Base-by-base conservation (phyloP, 2,797 vertebrate genomes). In the Ctenopoma kingsleyae region DNA sequence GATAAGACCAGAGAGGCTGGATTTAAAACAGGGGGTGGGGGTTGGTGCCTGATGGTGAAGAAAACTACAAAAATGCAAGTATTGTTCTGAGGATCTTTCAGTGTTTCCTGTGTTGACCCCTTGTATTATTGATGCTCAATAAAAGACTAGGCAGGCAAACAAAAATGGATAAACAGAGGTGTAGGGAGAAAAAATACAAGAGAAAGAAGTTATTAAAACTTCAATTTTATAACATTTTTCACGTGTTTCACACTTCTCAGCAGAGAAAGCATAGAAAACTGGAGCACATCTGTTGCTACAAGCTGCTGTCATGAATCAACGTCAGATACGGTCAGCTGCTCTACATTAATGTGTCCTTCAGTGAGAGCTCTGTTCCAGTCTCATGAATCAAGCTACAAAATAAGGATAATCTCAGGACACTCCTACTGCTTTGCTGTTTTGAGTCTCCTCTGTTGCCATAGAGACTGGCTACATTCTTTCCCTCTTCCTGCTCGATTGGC, bases 401-500 rank as follows among this genome's bases (percentile, higher is more conserved):
- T 32, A 61, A 77, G 67, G 66, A 40, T 32, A 23, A 46, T 67
- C 74, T 56, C 32, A 61, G 78, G 79, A 83, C 73, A 27, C 75
- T 81, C 70, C 66, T 36, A 62, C 64, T 70, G 78, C 69, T 67
- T 41, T 6, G 66, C 70, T 85, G 82, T 85, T 81, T 85, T 72
- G 67, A 84, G 61, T 73, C 64, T 52, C 23, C 78, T 51, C 53
- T 76, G 85, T 90, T 90, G 41, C 85, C 76, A 83, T 89, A 50
- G 85, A 46, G 27, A 86, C 87, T 10, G 25, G 62, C 53, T 36
- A 38, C 52, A 27, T 51, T 52, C 30, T 56, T 38, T 43, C 67
- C 69, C 61, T 38, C 51, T 40, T 51, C 9, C 46, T 38, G 43
- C 44, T 59, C 36, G 57, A 25, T 76, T 35, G 12, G 43, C 65